Evolutionary conservation across 1,140 invertebrate species (phyloP).

Genomic region (Papilio aristodemus): DNA sequence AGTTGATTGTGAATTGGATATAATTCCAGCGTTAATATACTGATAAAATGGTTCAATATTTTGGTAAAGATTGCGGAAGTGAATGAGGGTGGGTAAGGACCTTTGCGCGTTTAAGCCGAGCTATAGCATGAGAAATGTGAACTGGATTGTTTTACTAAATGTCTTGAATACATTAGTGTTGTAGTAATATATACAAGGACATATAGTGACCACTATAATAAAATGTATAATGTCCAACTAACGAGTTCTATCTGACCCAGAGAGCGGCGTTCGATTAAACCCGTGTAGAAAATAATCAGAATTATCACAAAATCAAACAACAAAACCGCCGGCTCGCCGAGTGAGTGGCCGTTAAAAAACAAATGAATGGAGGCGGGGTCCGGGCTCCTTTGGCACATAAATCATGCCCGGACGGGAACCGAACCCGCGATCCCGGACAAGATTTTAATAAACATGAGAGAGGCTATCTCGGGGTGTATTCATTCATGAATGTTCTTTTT

Average conservation of each 20-base stretch:
- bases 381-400: slow-evolving; percentile 63
- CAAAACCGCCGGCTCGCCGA: slow-evolving; percentile 50
- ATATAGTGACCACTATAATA: background rate
- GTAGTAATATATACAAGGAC: background rate
- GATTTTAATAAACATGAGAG: slow-evolving; percentile 74
- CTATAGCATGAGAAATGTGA: no score
- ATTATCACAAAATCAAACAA: slow-evolving; percentile 65
- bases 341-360: slow-evolving; percentile 61
- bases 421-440: slow-evolving; percentile 55
- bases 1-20: background rate
- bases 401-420: slow-evolving; percentile 63
- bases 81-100: no score
- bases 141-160: no score
- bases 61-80: background rate
- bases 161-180: no score
- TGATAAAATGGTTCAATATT: background rate
- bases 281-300: slow-evolving; percentile 72
- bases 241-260: slow-evolving; percentile 40
- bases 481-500: slow-evolving; percentile 68
- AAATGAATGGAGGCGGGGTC: slow-evolving; percentile 68
- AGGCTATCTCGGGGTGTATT: slow-evolving; percentile 56
- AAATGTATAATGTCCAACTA: slow-evolving; percentile 45
- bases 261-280: slow-evolving; percentile 51
- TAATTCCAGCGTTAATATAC: background rate
- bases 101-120: no score